Conservation (phyloP, 2,113 vertebrate genomes). For the Eonycteris spelaea region DNA sequence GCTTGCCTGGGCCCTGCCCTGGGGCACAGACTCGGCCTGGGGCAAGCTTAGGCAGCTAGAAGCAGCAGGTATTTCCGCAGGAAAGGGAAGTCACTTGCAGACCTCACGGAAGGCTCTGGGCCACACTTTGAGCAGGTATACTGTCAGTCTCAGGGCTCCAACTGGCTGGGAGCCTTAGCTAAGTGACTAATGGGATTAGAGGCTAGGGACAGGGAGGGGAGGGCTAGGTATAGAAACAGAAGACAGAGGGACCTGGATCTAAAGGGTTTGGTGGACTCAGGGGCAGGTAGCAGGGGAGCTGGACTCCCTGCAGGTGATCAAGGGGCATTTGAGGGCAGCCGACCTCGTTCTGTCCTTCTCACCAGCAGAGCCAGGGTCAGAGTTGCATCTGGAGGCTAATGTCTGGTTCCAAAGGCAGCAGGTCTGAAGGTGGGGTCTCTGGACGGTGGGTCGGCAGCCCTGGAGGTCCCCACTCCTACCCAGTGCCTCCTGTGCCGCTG, state of each 20-base stretch:
- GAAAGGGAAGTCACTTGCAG: not conserved
- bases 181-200: not conserved
- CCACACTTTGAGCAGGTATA: not conserved
- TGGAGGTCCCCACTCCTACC: not conserved
- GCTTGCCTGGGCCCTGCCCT: not conserved
- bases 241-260: not conserved
- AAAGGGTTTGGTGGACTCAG: not conserved
- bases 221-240: not conserved
- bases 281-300: too few relatives aligned
- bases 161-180: not conserved
- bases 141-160: not conserved
- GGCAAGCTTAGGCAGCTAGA: not conserved
- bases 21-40: not conserved
- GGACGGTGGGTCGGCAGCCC: not conserved
- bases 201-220: not conserved
- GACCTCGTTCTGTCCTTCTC: too few relatives aligned
- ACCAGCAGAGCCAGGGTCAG: not conserved
- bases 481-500: not conserved
- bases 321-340: too few relatives aligned
- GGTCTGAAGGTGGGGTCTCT: not conserved
- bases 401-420: not conserved
- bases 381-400: not conserved
- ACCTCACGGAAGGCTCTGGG: not conserved
- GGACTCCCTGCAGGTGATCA: not conserved
- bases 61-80: not conserved